Evolutionary conservation across 2,888 invertebrate species (phyloP).

Genomic region (Drosophila meridionalis): DNA sequence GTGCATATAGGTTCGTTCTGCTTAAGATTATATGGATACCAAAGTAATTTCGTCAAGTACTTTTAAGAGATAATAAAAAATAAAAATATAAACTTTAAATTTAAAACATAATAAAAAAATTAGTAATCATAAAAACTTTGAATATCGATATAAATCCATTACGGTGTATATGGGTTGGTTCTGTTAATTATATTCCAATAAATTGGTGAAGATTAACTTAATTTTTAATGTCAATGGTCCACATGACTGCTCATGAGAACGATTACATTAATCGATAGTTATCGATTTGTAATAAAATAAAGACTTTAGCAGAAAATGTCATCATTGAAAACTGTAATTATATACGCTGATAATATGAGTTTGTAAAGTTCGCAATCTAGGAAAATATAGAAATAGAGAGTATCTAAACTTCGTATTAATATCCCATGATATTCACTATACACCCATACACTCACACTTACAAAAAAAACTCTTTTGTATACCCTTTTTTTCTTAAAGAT

Average conservation of each 20-base stretch:
- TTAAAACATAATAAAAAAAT: too few species aligned
- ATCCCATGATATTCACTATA: background rate
- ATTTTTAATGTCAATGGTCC: background rate
- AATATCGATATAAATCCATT: background rate
- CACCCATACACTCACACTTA: too few species aligned
- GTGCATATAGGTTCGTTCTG: background rate
- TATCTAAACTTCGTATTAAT: background rate
- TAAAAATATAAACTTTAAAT: too few species aligned
- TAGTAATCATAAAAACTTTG: background rate
- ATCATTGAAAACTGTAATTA: background rate
- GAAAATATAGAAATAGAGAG: background rate
- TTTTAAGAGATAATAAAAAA: too few species aligned
- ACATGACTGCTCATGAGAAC: background rate
- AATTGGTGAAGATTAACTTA: background rate
- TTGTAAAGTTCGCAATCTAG: background rate
- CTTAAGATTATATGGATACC: too few species aligned
- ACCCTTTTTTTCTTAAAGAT: background rate
- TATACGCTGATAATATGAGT: background rate
- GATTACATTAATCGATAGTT: background rate
- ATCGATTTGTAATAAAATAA: background rate
- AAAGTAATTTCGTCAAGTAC: too few species aligned
- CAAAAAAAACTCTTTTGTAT: slow-evolving; percentile 1
- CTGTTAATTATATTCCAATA: too few species aligned
- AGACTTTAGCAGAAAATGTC: background rate
- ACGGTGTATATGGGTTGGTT: background rate